These are phyloP conservation scores for Mormyrops boulengeri DNA, from an alignment of 2,797 vertebrate genomes.

Conservation along the genomic window DNA sequence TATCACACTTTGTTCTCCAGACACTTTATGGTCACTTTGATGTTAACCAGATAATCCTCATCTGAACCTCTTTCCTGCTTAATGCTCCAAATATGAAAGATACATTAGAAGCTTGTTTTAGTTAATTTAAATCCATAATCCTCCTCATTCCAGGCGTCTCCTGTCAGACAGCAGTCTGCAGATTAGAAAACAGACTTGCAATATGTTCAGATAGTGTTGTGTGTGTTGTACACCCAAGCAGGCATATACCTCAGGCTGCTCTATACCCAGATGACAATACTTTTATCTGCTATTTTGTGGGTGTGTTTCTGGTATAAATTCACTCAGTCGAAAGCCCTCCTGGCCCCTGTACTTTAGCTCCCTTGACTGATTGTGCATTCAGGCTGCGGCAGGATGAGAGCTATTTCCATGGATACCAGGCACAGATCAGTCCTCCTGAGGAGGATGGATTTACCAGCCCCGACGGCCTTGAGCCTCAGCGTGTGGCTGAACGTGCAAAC, in stretches of 20 bases:
- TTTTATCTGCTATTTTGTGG: not conserved
- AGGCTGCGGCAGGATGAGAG: not conserved
- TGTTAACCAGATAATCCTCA: not conserved
- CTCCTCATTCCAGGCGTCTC: not conserved
- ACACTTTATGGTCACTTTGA: not conserved
- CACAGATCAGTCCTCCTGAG: not conserved
- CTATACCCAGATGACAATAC: not conserved
- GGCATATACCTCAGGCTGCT: not conserved
- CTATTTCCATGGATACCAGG: constrained; percentile 18
- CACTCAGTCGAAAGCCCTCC: not conserved
- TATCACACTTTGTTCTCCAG: not conserved
- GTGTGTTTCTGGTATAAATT: not conserved
- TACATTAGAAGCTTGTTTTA: not conserved
- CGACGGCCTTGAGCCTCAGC: not conserved
- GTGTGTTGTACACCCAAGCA: not conserved
- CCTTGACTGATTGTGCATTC: not conserved
- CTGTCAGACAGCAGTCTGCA: not conserved
- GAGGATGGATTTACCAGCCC: not conserved
- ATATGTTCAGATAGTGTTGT: not conserved
- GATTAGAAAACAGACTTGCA: not conserved
- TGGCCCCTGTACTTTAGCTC: not conserved
- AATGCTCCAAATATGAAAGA: not conserved
- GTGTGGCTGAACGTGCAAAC: not conserved
- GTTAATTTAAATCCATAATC: not conserved
- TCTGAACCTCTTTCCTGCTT: not conserved